These are phyloP conservation scores for Trichonephila clavipes DNA, from an alignment of 1,140 invertebrate genomes.

Conservation along the genomic window DNA sequence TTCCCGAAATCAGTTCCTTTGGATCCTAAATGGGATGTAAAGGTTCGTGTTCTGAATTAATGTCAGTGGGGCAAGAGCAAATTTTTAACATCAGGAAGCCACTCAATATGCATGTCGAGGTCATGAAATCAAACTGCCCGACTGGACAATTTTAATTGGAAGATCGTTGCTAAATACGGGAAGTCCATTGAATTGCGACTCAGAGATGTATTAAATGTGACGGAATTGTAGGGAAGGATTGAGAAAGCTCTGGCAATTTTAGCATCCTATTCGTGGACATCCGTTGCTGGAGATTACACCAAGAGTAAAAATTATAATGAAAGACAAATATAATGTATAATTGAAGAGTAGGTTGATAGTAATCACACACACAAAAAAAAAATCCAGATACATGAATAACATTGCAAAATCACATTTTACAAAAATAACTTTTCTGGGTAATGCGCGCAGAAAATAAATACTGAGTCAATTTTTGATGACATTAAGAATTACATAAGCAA, in stretches of 20 bases:
- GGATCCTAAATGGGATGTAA: not conserved
- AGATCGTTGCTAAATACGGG: constrained; percentile 38
- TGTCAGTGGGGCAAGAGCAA: not conserved
- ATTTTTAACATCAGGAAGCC: not conserved
- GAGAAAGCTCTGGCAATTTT: not conserved
- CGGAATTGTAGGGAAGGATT: not conserved
- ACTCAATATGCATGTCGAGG: constrained; percentile 32
- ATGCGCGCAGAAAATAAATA: no score
- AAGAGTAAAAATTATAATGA: no score
- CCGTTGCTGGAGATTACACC: no score
- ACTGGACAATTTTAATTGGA: constrained; percentile 17
- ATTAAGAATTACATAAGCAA: no score
- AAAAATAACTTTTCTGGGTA: no score
- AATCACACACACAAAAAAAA: no score
- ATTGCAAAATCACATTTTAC: no score
- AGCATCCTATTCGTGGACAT: not conserved
- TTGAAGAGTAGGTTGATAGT: no score
- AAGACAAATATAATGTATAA: no score
- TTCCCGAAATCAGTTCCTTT: not conserved
- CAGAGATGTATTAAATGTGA: not conserved
- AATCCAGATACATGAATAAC: no score
- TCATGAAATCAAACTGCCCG: constrained; percentile 11
- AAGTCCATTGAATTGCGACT: not conserved
- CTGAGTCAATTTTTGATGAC: no score
- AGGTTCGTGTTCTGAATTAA: not conserved